These are phyloP conservation scores for Neodiprion virginianus DNA, from an alignment of 1,140 invertebrate species.

Conservation along the genomic window DNA sequence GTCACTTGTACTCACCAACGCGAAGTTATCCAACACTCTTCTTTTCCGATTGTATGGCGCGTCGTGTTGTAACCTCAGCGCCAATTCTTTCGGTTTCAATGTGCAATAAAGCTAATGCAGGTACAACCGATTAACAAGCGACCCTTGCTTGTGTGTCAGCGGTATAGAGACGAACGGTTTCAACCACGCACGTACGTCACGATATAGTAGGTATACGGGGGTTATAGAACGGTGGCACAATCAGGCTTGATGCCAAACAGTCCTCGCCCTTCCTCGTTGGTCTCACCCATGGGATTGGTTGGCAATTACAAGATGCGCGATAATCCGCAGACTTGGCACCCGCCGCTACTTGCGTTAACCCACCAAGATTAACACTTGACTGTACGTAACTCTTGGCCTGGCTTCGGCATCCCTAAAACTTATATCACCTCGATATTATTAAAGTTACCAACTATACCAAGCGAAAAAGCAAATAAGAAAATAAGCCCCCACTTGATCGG, in stretches of 20 bases:
- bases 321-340: constrained; percentile 62
- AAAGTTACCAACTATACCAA: background rate
- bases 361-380: constrained; percentile 62
- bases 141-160: constrained; percentile 32
- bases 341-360: constrained; percentile 56
- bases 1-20: too few relatives aligned
- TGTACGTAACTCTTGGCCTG: constrained; percentile 55
- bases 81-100: too few relatives aligned
- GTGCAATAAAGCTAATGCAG: constrained; percentile 31
- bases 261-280: constrained; percentile 51
- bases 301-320: constrained; percentile 63
- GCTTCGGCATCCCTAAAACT: background rate
- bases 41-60: too few relatives aligned
- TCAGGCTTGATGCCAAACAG: constrained; percentile 62
- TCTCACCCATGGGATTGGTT: constrained; percentile 57
- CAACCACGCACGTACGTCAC: constrained; percentile 25
- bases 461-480: background rate
- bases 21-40: too few relatives aligned
- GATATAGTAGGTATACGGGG: background rate
- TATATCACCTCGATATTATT: background rate
- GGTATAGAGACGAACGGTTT: constrained; percentile 13
- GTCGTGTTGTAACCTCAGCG: too few relatives aligned
- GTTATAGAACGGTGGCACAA: constrained; percentile 43
- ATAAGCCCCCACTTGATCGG: background rate
- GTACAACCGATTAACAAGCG: constrained; percentile 46